phyloP scores from a whole-genome alignment of 2,113 vertebrate species.

The Clupea harengus region DNA sequence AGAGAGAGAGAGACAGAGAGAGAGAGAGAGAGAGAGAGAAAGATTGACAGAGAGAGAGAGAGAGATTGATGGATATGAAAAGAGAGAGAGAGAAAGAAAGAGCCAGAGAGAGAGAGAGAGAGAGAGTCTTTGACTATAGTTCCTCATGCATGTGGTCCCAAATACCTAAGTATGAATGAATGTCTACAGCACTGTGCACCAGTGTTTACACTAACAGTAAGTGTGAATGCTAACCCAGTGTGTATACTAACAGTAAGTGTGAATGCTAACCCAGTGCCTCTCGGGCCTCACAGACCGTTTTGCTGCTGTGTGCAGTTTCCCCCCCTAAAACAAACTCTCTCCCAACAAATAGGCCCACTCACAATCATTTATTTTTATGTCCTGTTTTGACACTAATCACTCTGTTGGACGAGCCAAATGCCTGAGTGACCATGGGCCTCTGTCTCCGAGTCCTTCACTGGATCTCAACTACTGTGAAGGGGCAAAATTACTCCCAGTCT shows the following conservation, averaged over 20 bases:
- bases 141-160: constrained; percentile 50
- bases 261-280: constrained; percentile 31
- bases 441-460: constrained; percentile 11
- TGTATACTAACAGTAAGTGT: not conserved
- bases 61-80: too few relatives aligned
- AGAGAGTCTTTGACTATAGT: constrained; percentile 12
- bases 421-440: constrained; percentile 27
- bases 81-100: too few relatives aligned
- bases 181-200: not conserved
- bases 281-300: not conserved
- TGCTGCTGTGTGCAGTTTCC: not conserved
- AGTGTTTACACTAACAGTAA: constrained; percentile 24
- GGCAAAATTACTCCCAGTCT: not conserved
- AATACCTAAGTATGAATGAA: not conserved
- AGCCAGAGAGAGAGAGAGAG: not conserved
- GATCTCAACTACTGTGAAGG: not conserved
- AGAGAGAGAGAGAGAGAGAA: constrained; percentile 16
- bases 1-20: not conserved
- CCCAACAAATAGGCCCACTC: constrained; percentile 12
- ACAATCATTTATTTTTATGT: constrained; percentile 38
- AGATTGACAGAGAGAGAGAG: constrained; percentile 9
- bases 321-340: not conserved
- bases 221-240: constrained; percentile 33
- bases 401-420: constrained; percentile 31
- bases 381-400: constrained; percentile 35